phyloP scores from a whole-genome alignment of 2,888 invertebrate species.

The Macrosiphum euphorbiae region DNA sequence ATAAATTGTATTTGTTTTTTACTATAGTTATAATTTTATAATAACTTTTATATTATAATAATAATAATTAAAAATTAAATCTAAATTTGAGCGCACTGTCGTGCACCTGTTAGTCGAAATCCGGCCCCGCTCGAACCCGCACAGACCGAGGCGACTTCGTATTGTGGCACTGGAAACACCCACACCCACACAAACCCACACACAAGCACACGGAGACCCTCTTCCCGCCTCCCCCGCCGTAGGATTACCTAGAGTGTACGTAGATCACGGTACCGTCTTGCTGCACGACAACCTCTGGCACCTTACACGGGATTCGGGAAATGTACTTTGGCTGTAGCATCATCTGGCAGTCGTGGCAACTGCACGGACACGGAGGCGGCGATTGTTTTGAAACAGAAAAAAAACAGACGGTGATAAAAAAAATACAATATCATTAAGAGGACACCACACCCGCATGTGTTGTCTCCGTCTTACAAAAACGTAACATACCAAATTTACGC shows the following conservation, averaged over 20 bases:
- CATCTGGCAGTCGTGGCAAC: slow-evolving; percentile 38
- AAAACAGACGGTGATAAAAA: neutral
- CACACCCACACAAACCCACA: neutral
- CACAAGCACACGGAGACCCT: neutral
- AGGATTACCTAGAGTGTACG: slow-evolving; percentile 34
- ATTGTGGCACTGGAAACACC: neutral
- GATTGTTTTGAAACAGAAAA: neutral
- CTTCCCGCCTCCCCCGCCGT: neutral
- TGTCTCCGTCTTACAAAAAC: no score
- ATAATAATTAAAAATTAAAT: no score
- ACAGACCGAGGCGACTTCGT: neutral
- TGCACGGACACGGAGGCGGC: neutral
- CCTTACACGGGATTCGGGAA: neutral
- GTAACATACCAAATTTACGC: no score
- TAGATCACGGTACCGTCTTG: slow-evolving; percentile 39
- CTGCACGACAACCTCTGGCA: neutral
- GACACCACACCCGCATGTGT: no score
- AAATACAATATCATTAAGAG: neutral
- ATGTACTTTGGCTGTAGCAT: neutral
- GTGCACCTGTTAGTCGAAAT: neutral
- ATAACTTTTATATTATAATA: no score
- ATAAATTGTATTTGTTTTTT: no score
- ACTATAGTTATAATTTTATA: no score
- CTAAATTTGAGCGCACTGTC: neutral
- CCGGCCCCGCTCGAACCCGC: neutral